phyloP scores from a whole-genome alignment of 2,888 invertebrate species.

The Drosophila peninsularis region DNA sequence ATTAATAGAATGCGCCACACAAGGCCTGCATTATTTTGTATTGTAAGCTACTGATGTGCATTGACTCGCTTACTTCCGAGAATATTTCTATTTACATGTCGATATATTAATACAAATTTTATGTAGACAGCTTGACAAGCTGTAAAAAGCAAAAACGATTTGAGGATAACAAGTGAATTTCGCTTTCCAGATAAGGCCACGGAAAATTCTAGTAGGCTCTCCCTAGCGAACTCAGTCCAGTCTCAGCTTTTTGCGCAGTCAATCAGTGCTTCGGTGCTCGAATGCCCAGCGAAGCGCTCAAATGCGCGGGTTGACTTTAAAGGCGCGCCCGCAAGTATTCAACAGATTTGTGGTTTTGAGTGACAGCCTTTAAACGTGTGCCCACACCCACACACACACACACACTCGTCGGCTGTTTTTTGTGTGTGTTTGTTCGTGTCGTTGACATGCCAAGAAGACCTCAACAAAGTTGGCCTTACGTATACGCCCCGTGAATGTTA shows the following conservation, averaged over 20 bases:
- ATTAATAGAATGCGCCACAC: neutral
- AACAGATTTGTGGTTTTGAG: conserved; percentile 70
- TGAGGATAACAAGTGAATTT: neutral
- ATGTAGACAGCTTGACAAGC: neutral
- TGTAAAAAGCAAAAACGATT: neutral
- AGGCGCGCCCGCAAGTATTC: conserved; percentile 71
- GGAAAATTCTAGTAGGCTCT: neutral
- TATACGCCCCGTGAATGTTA: conserved; percentile 48
- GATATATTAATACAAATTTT: neutral
- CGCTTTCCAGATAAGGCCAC: neutral
- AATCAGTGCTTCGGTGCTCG: conserved; percentile 50
- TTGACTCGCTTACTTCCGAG: neutral
- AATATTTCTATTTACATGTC: neutral
- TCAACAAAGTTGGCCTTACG: conserved; percentile 62
- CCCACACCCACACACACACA: conserved; percentile 4
- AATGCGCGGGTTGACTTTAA: conserved; percentile 63
- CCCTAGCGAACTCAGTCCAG: conserved; percentile 2
- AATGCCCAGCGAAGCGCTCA: conserved; percentile 38
- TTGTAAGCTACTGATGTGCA: neutral
- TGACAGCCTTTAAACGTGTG: conserved; percentile 44
- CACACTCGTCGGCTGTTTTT: conserved; percentile 14
- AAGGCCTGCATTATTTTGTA: too few species aligned
- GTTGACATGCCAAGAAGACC: conserved; percentile 62
- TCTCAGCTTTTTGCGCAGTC: conserved; percentile 30
- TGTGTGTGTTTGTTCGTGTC: conserved; percentile 44